phyloP scores from a whole-genome alignment of 2,113 vertebrate genomes.

The Pogonocichla stellata region DNA sequence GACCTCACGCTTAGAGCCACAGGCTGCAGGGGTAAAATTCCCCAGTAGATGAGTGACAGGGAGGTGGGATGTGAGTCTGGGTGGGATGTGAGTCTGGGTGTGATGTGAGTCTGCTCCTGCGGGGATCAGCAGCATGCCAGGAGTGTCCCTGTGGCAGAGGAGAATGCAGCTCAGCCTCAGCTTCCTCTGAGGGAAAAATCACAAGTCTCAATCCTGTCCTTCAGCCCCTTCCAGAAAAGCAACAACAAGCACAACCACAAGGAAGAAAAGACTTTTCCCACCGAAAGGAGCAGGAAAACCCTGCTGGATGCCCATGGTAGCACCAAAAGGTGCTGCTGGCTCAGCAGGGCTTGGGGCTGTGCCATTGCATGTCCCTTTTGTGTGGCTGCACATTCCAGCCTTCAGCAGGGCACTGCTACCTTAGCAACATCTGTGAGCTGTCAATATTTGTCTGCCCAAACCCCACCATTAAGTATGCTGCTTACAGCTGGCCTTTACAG shows the following conservation, averaged over 20 bases:
- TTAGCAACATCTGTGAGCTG: not conserved
- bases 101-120: not conserved
- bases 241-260: not conserved
- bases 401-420: not conserved
- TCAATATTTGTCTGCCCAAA: slow-evolving; percentile 22
- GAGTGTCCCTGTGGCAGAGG: not conserved
- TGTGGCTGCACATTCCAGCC: not conserved
- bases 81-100: not conserved
- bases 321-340: not conserved
- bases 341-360: not conserved
- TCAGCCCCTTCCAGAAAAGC: not conserved
- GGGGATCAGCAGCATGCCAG: not conserved
- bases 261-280: not conserved
- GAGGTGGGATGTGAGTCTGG: not conserved
- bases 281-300: not conserved
- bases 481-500: not conserved
- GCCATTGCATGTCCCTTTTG: not conserved
- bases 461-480: not conserved
- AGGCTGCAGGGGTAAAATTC: not conserved
- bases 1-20: not conserved
- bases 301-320: not conserved
- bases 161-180: not conserved
- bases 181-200: not conserved
- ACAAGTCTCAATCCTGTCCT: not conserved
- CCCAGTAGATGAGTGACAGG: not conserved